Percentiles rank a stretch among this genome's conserved stretches.
These are phyloP conservation scores for Eurystomus glaucurus DNA, from an alignment of 2,797 vertebrate genomes.

Conservation along the genomic window DNA sequence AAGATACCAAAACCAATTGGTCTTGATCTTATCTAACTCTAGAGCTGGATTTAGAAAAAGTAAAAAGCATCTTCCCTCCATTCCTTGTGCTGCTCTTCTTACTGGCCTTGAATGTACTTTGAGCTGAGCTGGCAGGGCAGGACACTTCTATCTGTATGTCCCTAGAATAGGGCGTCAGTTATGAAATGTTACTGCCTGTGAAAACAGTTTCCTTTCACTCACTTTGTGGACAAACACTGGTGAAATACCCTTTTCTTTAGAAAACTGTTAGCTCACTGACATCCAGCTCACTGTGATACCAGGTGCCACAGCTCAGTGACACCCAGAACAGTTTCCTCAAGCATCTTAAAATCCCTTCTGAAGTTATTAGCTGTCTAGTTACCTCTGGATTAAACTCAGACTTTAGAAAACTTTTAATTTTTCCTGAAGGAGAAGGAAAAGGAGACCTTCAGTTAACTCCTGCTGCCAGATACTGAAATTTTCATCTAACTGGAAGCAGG, in stretches of 20 bases:
- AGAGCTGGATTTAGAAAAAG: background rate
- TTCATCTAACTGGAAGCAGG: background rate
- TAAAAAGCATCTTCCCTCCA: background rate
- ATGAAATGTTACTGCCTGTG: rapidly evolving
- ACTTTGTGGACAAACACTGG: background rate
- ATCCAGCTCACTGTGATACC: background rate
- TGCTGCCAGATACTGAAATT: background rate
- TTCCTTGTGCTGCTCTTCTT: background rate
- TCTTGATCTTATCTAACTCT: background rate
- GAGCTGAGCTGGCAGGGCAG: background rate
- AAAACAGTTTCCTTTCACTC: background rate
- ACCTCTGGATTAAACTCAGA: background rate
- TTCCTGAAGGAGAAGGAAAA: background rate
- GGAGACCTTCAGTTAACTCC: conserved; percentile 13
- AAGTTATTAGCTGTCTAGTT: conserved; percentile 23
- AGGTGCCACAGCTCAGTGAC: background rate
- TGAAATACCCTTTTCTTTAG: background rate
- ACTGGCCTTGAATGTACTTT: background rate
- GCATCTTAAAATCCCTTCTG: background rate
- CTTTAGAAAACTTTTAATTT: background rate
- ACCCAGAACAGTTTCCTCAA: background rate
- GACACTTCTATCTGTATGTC: rapidly evolving
- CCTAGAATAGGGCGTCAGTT: background rate
- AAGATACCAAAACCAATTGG: background rate
- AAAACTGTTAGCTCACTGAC: background rate